These are phyloP conservation scores for Pelosia muscerda DNA, from an alignment of 2,888 invertebrate species.

Conservation along the genomic window DNA sequence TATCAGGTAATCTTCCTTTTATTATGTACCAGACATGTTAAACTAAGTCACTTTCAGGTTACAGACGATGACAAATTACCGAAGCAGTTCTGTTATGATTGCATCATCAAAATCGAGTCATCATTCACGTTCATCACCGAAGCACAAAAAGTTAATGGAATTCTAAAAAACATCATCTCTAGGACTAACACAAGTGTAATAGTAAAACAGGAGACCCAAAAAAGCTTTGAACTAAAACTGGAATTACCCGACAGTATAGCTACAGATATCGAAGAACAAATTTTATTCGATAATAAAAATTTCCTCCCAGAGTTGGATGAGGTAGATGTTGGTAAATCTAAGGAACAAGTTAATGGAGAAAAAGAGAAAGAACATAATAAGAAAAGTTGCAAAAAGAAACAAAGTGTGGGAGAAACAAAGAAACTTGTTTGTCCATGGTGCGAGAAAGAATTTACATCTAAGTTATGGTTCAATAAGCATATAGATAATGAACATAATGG, in stretches of 20 bases:
- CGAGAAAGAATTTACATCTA: constrained; percentile 68
- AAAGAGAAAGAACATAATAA: not conserved
- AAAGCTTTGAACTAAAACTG: constrained; percentile 55
- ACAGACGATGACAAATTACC: constrained; percentile 78
- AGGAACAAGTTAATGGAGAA: constrained; percentile 18
- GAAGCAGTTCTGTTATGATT: constrained; percentile 82
- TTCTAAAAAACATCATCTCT: constrained; percentile 70
- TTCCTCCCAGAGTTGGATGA: constrained; percentile 8
- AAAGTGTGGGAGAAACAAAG: constrained; percentile 35
- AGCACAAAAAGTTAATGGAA: constrained; percentile 72
- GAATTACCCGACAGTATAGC: constrained; percentile 67
- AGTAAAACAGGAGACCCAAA: constrained; percentile 60
- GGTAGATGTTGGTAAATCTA: constrained; percentile 22
- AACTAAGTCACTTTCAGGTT: constrained; percentile 57
- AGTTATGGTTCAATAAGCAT: constrained; percentile 76
- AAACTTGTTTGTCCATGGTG: constrained; percentile 69
- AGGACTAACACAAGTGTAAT: constrained; percentile 68
- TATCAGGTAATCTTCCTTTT: not conserved
- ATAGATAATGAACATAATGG: constrained; percentile 72
- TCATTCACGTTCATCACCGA: constrained; percentile 81
- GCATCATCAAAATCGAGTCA: constrained; percentile 80
- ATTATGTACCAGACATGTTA: not conserved
- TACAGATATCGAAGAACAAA: constrained; percentile 47
- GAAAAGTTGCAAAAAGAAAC: constrained; percentile 8
- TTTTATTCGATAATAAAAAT: constrained; percentile 40